Evolutionary conservation across 2,797 vertebrate genomes (phyloP), one percentile per base, ranked within the genome.

Genomic region (Amblyraja radiata): DNA sequence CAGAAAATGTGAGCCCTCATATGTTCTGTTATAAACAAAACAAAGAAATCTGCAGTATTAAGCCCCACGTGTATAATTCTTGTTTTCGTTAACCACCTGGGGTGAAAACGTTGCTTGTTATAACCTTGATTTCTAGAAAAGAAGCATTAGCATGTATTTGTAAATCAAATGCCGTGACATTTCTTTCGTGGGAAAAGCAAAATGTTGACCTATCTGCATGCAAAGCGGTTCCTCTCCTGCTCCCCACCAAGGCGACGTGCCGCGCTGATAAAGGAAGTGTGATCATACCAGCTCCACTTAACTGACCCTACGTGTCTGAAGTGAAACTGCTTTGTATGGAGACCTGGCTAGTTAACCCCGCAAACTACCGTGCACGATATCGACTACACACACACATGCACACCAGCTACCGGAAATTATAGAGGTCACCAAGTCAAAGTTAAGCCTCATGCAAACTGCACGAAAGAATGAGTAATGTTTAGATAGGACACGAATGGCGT

Each of bases 331-430:
- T 88, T 65, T 36, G 65, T 65, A n/a, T 21, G n/a, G 84, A 65
- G 84, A 88, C 1, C n/a, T 18, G 28, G n/a, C 28, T 32, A 7
- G 18, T 18, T 36, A 28, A 63, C n/a, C 63, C 84, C 63, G 63
- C 84, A 88, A 88, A 68, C 84, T 88, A 14, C n/a, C 36, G 16
- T 63, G 84, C 84, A 88, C 84, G 84, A 88, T 65, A 68, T 88
- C 14, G 18, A 68, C 65, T 88, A 32, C 6, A 86, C 6, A 86
- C 1, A 86, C 83, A 65, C 58, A 86, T 14, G 28, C 83, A 86
- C 13, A 32, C 13, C 39, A 68, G 18, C 63, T 68, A 65, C 61
- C 84, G 84, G 84, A 88, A 88, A 88, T 88, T n/a, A 36, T 14
- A 88, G 32, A 88, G 61, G 84, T 88, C 84, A 88, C 63, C n/a